These are phyloP conservation scores for Eudemis profundana DNA, from an alignment of 2,888 invertebrate species.

Conservation along the genomic window DNA sequence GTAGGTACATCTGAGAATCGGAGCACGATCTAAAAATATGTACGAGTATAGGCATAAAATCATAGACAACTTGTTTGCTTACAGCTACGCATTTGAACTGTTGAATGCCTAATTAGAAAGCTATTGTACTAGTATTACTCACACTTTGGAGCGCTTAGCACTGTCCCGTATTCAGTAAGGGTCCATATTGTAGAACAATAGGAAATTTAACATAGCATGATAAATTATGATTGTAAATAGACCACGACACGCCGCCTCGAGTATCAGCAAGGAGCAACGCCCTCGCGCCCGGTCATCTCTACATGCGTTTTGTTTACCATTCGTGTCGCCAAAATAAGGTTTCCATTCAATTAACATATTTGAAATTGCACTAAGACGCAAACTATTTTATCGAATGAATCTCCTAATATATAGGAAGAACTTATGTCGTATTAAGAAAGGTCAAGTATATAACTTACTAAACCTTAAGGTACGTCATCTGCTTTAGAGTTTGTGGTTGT, in stretches of 20 bases:
- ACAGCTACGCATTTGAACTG: constrained; percentile 1
- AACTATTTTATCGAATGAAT: constrained; percentile 1
- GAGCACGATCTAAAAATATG: background rate
- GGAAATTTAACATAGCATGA: constrained; percentile 42
- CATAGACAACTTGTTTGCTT: background rate
- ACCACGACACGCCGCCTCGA: constrained; percentile 51
- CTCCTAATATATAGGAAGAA: too few relatives aligned
- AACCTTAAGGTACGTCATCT: background rate
- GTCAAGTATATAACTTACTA: constrained; percentile 6
- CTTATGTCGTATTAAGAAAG: constrained; percentile 8
- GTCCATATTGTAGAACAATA: constrained; percentile 35
- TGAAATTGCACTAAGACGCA: constrained; percentile 10
- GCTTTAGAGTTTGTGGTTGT: constrained; percentile 17
- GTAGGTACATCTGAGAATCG: constrained; percentile 46
- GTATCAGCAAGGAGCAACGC: constrained; percentile 71
- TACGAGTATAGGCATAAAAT: background rate
- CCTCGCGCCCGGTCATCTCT: constrained; percentile 73
- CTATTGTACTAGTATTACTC: constrained; percentile 15
- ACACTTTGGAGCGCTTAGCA: constrained; percentile 6
- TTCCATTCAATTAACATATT: constrained; percentile 49
- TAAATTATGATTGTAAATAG: constrained; percentile 44
- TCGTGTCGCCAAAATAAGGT: constrained; percentile 65
- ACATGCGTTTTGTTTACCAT: constrained; percentile 66
- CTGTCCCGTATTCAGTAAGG: constrained; percentile 25
- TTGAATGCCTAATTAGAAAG: constrained; percentile 17